Conservation (phyloP, 2,113 vertebrate species). For the Bubo bubo region DNA sequence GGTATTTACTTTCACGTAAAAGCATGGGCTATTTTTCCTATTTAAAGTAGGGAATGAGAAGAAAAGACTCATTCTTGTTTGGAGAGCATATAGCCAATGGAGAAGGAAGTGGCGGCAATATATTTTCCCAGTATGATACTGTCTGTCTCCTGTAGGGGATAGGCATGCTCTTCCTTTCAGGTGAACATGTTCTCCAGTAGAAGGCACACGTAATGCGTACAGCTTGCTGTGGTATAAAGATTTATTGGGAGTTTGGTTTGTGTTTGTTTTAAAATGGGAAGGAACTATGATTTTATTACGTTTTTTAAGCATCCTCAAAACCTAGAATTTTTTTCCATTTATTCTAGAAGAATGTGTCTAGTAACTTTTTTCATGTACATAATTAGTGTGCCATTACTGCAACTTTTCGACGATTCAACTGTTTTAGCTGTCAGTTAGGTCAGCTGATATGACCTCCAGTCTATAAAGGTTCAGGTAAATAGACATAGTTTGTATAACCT, state of each 20-base stretch:
- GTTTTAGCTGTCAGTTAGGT: not conserved
- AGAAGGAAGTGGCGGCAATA: not conserved
- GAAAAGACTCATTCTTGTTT: not conserved
- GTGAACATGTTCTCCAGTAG: not conserved
- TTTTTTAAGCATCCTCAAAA: not conserved
- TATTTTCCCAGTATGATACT: not conserved
- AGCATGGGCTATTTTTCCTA: not conserved
- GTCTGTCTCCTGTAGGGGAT: not conserved
- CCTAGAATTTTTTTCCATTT: not conserved
- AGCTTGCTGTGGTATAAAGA: rapidly evolving
- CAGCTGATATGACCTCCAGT: not conserved
- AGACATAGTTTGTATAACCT: not conserved
- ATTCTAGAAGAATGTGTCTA: not conserved
- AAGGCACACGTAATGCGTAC: not conserved
- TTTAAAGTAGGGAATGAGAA: not conserved
- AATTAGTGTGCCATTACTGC: not conserved
- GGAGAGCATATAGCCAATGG: not conserved
- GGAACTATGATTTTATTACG: not conserved
- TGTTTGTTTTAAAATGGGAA: not conserved
- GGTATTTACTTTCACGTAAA: not conserved
- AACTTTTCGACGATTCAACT: not conserved
- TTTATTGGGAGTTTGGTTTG: not conserved
- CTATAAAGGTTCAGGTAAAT: not conserved
- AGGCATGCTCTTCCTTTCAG: rapidly evolving
- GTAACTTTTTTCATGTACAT: not conserved